Evolutionary conservation across 1,140 invertebrate species (phyloP).

Genomic region (Eurosta solidaginis): DNA sequence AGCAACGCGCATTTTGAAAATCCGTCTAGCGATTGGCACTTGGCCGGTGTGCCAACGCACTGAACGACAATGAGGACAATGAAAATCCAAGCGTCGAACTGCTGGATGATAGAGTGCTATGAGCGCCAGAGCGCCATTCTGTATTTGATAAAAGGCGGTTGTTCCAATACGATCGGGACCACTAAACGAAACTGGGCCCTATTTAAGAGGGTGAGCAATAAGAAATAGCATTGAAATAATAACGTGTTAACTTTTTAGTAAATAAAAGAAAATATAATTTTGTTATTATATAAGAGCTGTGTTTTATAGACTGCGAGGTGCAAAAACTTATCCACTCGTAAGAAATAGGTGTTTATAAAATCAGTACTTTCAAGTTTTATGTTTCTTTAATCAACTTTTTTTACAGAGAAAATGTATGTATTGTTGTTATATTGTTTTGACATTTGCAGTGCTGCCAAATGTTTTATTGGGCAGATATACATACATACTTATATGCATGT

Average conservation of each 20-base stretch:
- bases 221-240: not conserved
- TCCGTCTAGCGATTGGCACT: conserved; percentile 76
- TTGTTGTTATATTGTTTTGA: too few relatives aligned
- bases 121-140: conserved; percentile 70
- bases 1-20: conserved; percentile 72
- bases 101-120: conserved; percentile 79
- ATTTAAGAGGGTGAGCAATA: not conserved
- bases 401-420: too few relatives aligned
- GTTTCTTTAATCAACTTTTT: too few relatives aligned
- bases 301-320: too few relatives aligned
- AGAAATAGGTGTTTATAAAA: too few relatives aligned
- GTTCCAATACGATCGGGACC: conserved; percentile 84
- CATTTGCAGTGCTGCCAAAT: too few relatives aligned
- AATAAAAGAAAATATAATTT: not conserved
- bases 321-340: too few relatives aligned
- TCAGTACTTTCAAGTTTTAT: too few relatives aligned
- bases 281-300: too few relatives aligned
- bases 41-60: conserved; percentile 76
- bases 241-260: not conserved
- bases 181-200: conserved; percentile 86
- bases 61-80: conserved; percentile 71
- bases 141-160: conserved; percentile 83
- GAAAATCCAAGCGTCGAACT: conserved; percentile 68
- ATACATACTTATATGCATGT: too few relatives aligned
- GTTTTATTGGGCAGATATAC: too few relatives aligned